Evolutionary conservation across 2,113 vertebrate species (phyloP).

Genomic region (Aphyosemion australe): DNA sequence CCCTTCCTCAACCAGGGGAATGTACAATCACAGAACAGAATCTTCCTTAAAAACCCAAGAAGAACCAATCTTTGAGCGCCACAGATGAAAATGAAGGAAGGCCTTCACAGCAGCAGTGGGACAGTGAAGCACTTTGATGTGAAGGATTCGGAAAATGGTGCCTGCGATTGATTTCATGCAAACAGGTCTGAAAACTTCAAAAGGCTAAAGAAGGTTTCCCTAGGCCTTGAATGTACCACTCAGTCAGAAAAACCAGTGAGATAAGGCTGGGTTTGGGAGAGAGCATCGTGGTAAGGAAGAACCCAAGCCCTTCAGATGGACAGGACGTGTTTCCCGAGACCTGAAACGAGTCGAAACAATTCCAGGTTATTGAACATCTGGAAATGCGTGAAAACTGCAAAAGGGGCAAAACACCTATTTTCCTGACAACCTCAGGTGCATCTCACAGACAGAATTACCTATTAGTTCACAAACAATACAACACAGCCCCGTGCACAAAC

Average conservation of each 20-base stretch:
- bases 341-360: constrained; percentile 9
- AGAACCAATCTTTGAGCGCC: constrained; percentile 42
- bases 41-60: constrained; percentile 53
- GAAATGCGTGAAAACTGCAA: background rate
- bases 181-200: constrained; percentile 75
- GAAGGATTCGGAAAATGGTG: constrained; percentile 61
- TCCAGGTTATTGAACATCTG: background rate
- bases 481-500: background rate
- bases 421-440: background rate
- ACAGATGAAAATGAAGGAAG: constrained; percentile 54
- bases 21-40: constrained; percentile 55
- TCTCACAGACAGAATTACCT: background rate
- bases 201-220: constrained; percentile 68
- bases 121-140: constrained; percentile 72
- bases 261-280: constrained; percentile 59
- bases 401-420: background rate
- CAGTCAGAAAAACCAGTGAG: constrained; percentile 37
- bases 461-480: background rate
- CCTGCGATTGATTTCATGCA: constrained; percentile 72
- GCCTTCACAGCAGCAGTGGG: constrained; percentile 44
- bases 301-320: constrained; percentile 22
- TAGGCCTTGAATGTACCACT: constrained; percentile 66
- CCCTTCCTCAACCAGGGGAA: constrained; percentile 41
- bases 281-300: constrained; percentile 40
- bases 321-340: constrained; percentile 10